phyloP scores from a whole-genome alignment of 2,797 vertebrate species.

The Lithobates pipiens region DNA sequence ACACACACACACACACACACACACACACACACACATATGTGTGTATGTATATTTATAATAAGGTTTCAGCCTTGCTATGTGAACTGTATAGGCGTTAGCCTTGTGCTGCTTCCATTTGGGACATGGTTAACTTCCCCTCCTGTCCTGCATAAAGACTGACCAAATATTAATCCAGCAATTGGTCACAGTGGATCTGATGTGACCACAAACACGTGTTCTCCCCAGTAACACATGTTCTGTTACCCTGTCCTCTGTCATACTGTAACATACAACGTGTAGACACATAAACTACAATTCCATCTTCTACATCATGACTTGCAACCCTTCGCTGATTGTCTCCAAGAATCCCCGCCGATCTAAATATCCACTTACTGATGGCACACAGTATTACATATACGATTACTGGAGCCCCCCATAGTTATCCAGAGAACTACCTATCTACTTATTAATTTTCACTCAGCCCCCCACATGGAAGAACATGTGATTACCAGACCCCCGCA shows the following conservation, averaged over 20 bases:
- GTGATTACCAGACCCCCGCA: slow-evolving; percentile 70
- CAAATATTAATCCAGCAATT: slow-evolving; percentile 47
- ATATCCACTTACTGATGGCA: slow-evolving; percentile 25
- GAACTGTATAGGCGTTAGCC: no score
- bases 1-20: no score
- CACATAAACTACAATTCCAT: background rate
- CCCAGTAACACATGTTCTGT: slow-evolving; percentile 16
- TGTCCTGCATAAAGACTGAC: background rate
- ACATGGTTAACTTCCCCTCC: background rate
- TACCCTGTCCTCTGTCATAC: background rate
- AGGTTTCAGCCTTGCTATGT: no score
- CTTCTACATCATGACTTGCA: background rate
- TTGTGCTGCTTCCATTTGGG: background rate
- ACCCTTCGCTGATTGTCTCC: background rate
- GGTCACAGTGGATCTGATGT: slow-evolving; percentile 30
- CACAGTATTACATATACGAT: slow-evolving; percentile 29
- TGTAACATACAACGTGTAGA: background rate
- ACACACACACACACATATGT: no score
- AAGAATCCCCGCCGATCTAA: background rate
- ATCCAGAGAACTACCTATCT: slow-evolving; percentile 2
- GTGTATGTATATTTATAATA: no score
- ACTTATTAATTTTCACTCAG: slow-evolving; percentile 30
- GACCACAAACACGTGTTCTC: slow-evolving; percentile 36
- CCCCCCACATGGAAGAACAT: slow-evolving; percentile 25
- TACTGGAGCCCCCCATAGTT: slow-evolving; percentile 42